Percentiles rank a stretch among this genome's conserved stretches.
phyloP scores from a whole-genome alignment of 1,140 invertebrate genomes.

The Babylonia areolata region DNA sequence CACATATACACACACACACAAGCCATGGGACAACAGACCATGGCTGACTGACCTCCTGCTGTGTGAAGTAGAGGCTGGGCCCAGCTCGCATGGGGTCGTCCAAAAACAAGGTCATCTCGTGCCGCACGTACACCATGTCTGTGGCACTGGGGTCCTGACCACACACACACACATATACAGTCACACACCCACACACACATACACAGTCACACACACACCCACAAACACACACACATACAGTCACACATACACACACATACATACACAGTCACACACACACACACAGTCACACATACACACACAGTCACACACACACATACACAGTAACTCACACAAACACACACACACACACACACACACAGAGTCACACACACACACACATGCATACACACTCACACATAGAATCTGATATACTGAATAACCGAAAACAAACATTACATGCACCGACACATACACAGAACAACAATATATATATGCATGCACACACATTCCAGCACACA shows the following conservation, averaged over 20 bases:
- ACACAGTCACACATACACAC: neutral
- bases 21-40: neutral
- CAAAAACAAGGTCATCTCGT: conserved; percentile 77
- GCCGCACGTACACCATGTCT: conserved; percentile 81
- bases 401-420: no score
- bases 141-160: conserved; percentile 79
- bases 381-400: no score
- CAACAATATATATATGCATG: no score
- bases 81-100: conserved; percentile 64
- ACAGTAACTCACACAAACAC: neutral
- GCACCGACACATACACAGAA: no score
- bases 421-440: no score
- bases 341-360: conserved; percentile 4
- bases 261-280: neutral
- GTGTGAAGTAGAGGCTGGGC: conserved; percentile 70
- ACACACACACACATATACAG: neutral
- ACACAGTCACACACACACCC: conserved; percentile 8
- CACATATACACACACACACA: neutral
- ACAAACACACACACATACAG: no score
- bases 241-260: no score
- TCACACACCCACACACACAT: conserved; percentile 5
- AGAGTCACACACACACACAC: neutral
- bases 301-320: neutral
- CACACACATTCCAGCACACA: neutral
- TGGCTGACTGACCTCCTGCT: conserved; percentile 73